Evolutionary conservation across 1,140 invertebrate genomes (phyloP).

Genomic region (Melanaphis sacchari): DNA sequence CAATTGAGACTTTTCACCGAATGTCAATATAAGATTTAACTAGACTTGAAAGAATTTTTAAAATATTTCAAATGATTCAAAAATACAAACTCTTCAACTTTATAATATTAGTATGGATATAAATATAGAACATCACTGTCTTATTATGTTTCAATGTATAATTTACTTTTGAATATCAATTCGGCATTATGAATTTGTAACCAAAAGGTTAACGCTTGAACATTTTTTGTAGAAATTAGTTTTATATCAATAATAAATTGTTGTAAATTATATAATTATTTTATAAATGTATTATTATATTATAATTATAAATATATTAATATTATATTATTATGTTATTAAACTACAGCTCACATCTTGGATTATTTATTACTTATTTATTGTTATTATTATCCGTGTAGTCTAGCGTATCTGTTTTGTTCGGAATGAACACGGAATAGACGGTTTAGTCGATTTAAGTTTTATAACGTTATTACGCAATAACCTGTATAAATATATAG

Average conservation of each 20-base stretch:
- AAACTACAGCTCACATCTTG: background rate
- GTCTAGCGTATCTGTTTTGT: background rate
- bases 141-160: background rate
- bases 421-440: background rate
- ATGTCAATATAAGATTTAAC: too few relatives aligned
- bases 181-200: background rate
- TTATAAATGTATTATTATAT: background rate
- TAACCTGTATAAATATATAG: background rate
- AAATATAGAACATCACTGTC: too few relatives aligned
- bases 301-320: too few relatives aligned
- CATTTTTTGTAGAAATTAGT: background rate
- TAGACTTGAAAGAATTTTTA: too few relatives aligned
- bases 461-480: background rate
- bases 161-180: background rate
- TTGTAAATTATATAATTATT: background rate
- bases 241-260: background rate
- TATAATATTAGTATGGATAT: too few relatives aligned
- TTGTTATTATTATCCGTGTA: background rate
- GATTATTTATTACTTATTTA: background rate
- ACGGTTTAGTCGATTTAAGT: background rate
- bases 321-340: background rate
- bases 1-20: too few relatives aligned
- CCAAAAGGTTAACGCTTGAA: background rate
- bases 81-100: too few relatives aligned
- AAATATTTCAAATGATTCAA: too few relatives aligned